Percentiles rank a stretch among this genome's conserved stretches.
Evolutionary conservation across 2,797 vertebrate genomes (phyloP).

Genomic region (Melanotaenia maccullochi): DNA sequence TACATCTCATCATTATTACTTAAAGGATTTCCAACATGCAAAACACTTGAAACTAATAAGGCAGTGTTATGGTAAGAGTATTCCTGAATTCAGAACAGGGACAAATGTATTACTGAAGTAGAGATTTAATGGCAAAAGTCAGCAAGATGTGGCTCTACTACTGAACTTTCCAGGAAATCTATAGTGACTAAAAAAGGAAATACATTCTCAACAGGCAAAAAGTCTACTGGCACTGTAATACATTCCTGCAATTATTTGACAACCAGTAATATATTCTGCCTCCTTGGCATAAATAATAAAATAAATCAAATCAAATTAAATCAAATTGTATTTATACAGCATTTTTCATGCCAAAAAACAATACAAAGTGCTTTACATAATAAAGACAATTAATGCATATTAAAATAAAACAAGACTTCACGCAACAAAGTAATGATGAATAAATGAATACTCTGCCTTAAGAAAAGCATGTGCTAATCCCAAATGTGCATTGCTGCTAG

Average conservation of each 20-base stretch:
- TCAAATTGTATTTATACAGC: too few species aligned
- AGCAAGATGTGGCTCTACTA: conserved; percentile 9
- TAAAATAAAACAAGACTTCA: too few species aligned
- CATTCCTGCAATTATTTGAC: not conserved
- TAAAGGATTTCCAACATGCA: not conserved
- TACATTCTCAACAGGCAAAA: conserved; percentile 15
- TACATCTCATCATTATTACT: not conserved
- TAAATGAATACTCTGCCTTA: conserved; percentile 8
- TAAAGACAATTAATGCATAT: too few species aligned
- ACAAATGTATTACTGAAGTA: not conserved
- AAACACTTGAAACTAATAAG: not conserved
- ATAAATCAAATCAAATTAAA: not conserved
- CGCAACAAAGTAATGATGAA: too few species aligned
- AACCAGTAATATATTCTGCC: conserved; percentile 1
- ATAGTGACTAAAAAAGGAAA: conserved; percentile 21
- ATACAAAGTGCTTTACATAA: too few species aligned
- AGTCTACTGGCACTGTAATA: not conserved
- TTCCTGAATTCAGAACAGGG: not conserved
- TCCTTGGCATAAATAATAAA: not conserved
- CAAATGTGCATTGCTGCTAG: conserved; percentile 7
- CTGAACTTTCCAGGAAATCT: conserved; percentile 33
- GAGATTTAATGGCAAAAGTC: conserved; percentile 10
- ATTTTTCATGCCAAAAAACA: too few species aligned
- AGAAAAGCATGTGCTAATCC: conserved; percentile 16
- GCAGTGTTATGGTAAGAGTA: not conserved